phyloP scores from a whole-genome alignment of 2,797 vertebrate species.

The Phrynocephalus guinanensis region DNA sequence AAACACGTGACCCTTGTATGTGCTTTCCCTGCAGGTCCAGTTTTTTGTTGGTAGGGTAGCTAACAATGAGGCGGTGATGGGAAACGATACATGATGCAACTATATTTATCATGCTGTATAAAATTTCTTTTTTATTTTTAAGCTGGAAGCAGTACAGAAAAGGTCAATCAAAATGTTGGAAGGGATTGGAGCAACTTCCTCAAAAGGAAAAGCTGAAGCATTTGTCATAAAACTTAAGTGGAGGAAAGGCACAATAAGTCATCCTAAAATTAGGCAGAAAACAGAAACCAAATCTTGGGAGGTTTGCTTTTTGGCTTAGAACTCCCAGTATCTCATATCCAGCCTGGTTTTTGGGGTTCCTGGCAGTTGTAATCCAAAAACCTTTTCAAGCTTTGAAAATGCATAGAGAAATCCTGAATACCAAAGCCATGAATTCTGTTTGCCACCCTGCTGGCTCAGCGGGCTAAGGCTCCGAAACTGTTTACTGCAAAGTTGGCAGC shows the following conservation, averaged over 20 bases:
- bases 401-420: neutral
- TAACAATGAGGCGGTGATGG: neutral
- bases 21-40: too few species aligned
- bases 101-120: neutral
- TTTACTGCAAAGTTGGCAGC: too few species aligned
- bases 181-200: neutral
- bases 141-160: neutral
- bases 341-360: too few species aligned
- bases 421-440: neutral
- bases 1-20: too few species aligned
- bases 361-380: too few species aligned
- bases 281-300: neutral
- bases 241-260: neutral
- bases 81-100: neutral
- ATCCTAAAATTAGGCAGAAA: neutral
- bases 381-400: too few species aligned
- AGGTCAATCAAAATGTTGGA: neutral
- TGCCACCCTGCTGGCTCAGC: neutral
- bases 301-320: too few species aligned
- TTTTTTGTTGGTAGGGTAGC: too few species aligned
- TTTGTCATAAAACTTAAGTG: neutral
- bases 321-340: too few species aligned
- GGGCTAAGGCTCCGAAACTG: too few species aligned
- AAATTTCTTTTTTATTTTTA: neutral
- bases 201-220: neutral